Evolutionary conservation across 2,113 vertebrate species (phyloP), one percentile per base, ranked within the genome.

Genomic region (Pimephales promelas): DNA sequence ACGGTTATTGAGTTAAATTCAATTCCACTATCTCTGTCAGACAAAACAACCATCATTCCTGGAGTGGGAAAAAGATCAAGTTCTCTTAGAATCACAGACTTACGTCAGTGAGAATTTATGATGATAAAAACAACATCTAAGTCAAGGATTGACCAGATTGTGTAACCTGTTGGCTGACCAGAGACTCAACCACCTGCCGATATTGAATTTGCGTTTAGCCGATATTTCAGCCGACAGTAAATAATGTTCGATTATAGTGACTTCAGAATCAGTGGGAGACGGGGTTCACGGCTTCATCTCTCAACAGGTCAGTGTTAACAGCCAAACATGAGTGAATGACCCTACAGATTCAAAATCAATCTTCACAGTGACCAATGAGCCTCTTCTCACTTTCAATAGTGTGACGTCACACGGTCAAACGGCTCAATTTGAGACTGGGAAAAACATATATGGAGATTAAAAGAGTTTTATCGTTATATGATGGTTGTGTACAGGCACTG

Each of bases 81-180:
- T 57, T 20, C 52, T 76, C 49, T 76, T 57, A 57, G 36, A 70
- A 43, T 43, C 31, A 14, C 31, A 77, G n/a, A 71, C 11, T 43
- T 71, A 45, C 43, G 24, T 79, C 36, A 40, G 62, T 43, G 22
- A 75, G 59, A 49, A 82, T 77, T 80, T 9, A 61, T 2, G 4
- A 31, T 13, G 14, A 45, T 66, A 24, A 76, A 66, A 34, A 71
- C 64, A n/a, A 52, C 59, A 72, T 22, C 7, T 24, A 16, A 43
- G 49, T 11, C 28, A 54, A 77, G 26, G 61, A 64, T 45, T 85
- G 85, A 91, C 82, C 31, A 86, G 54, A 87, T 90, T 89, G 90
- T 85, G 81, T 79, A 92, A 90, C 70, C 28, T 52, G 34, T 45
- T 84, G 85, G 77, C 71, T 78, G 62, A 47, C 62, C 73, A 59